Percentiles rank a stretch among this genome's conserved stretches.
These are phyloP conservation scores for Karalla daura DNA, from an alignment of 2,797 vertebrate species.

Conservation along the genomic window DNA sequence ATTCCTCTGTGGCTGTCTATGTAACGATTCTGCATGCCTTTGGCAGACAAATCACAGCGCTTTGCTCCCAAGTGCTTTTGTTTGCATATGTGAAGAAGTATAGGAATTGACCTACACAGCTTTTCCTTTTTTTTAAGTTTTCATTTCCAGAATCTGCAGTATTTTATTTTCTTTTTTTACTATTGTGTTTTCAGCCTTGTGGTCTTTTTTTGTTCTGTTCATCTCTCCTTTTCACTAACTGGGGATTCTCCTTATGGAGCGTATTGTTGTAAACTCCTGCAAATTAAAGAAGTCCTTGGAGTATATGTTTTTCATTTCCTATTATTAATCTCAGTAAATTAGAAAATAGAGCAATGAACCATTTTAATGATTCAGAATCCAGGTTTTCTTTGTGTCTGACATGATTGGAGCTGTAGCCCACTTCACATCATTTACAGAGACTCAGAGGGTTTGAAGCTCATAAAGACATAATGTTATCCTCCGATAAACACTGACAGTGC, in stretches of 20 bases:
- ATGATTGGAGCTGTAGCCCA: slow-evolving; percentile 54
- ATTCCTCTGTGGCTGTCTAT: slow-evolving; percentile 48
- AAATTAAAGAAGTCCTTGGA: slow-evolving; percentile 80
- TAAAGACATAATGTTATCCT: slow-evolving; percentile 36
- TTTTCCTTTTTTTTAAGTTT: slow-evolving; percentile 17
- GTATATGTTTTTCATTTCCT: slow-evolving; percentile 74
- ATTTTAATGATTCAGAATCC: slow-evolving; percentile 79
- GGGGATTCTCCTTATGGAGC: slow-evolving; percentile 50
- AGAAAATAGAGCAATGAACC: slow-evolving; percentile 79
- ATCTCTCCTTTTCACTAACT: slow-evolving; percentile 54
- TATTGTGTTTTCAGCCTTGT: slow-evolving; percentile 10
- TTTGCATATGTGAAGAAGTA: slow-evolving; percentile 14
- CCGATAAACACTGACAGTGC: slow-evolving; percentile 47
- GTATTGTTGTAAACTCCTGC: slow-evolving; percentile 72
- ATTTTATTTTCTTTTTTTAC: not conserved
- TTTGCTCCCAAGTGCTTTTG: slow-evolving; percentile 44
- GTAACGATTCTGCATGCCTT: slow-evolving; percentile 51
- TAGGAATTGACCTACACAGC: slow-evolving; percentile 28
- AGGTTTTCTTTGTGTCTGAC: slow-evolving; percentile 66
- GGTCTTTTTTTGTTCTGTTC: slow-evolving; percentile 36
- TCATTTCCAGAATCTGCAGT: slow-evolving; percentile 13
- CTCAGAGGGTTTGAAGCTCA: slow-evolving; percentile 53
- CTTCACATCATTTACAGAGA: slow-evolving; percentile 56
- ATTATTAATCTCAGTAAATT: slow-evolving; percentile 82
- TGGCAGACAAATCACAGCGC: slow-evolving; percentile 65